Conservation (phyloP, 2,113 vertebrate species). For the Eudorcas thomsonii region DNA sequence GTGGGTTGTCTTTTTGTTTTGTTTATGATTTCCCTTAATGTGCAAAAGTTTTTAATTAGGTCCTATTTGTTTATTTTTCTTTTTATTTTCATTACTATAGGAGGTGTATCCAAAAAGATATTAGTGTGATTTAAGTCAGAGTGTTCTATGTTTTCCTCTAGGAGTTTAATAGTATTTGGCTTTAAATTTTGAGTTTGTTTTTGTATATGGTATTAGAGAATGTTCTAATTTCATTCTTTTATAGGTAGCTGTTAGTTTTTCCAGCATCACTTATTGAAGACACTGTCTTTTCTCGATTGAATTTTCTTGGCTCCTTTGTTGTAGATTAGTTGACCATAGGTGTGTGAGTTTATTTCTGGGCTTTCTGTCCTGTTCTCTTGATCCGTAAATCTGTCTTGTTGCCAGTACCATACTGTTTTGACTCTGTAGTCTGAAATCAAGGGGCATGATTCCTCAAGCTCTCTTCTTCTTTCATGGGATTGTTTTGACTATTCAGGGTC, state of each 20-base stretch:
- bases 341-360: not conserved
- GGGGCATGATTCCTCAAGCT: not conserved
- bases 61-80: not conserved
- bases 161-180: not conserved
- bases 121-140: not conserved
- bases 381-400: not conserved
- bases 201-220: not conserved
- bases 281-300: not conserved
- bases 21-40: not conserved
- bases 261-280: not conserved
- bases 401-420: not conserved
- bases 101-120: not conserved
- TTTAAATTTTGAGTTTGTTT: not conserved
- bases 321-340: not conserved
- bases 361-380: not conserved
- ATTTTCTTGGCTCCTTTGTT: not conserved
- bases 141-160: not conserved
- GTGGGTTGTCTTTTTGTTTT: not conserved
- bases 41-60: not conserved
- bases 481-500: not conserved
- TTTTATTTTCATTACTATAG: not conserved
- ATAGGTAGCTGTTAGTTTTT: not conserved
- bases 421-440: not conserved
- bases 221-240: not conserved
- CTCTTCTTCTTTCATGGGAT: not conserved